A percentile compares a stretch with the other conserved stretches of the same genome.
phyloP scores from a whole-genome alignment of 2,797 vertebrate species.

The Trachops cirrhosus region DNA sequence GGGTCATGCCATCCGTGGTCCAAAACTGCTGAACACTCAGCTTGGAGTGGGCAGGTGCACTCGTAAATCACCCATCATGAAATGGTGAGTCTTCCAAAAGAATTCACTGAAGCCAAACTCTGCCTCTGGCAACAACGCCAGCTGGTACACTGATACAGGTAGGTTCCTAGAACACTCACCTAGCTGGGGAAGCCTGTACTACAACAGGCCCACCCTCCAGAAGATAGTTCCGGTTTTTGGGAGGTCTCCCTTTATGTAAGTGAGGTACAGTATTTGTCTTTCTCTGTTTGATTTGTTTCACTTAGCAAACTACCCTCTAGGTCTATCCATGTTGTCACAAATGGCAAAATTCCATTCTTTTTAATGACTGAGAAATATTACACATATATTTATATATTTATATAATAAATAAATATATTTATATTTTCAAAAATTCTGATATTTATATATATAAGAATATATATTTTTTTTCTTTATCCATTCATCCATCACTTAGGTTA shows the following conservation, averaged over 20 bases:
- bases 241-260: background rate
- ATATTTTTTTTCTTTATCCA: background rate
- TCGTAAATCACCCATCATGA: background rate
- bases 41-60: background rate
- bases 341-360: background rate
- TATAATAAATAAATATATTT: too few species aligned
- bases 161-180: background rate
- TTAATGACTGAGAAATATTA: background rate
- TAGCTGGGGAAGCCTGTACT: background rate
- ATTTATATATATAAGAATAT: too few species aligned
- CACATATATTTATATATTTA: background rate
- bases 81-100: background rate
- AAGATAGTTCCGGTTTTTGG: background rate
- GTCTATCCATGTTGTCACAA: background rate
- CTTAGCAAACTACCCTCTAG: background rate
- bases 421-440: too few species aligned
- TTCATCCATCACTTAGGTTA: background rate
- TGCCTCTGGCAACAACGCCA: background rate
- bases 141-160: background rate
- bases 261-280: background rate
- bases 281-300: background rate
- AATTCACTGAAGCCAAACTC: background rate
- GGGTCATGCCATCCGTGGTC: background rate
- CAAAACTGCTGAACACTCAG: background rate
- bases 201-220: background rate